These are phyloP conservation scores for Scylla paramamosain DNA, from an alignment of 1,140 invertebrate genomes.

Conservation along the genomic window DNA sequence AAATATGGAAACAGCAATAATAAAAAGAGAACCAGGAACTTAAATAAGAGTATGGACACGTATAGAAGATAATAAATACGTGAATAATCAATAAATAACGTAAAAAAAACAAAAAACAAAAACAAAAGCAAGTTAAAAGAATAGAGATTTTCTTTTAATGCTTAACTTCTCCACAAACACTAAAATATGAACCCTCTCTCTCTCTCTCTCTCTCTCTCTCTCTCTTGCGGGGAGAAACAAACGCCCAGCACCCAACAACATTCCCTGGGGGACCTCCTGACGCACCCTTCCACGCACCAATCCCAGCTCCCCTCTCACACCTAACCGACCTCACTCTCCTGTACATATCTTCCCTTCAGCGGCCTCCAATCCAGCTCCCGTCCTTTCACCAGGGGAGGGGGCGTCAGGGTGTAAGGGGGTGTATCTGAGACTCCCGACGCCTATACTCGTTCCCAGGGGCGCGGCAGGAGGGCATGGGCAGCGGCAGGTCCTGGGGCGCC, in stretches of 20 bases:
- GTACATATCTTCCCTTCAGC: not conserved
- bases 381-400: not conserved
- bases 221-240: not conserved
- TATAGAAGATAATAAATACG: no score
- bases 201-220: conserved; percentile 47
- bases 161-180: no score
- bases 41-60: no score
- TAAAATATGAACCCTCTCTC: no score
- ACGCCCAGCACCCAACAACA: not conserved
- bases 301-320: not conserved
- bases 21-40: no score
- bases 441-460: not conserved
- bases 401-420: not conserved
- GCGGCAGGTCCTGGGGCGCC: not conserved
- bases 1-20: no score
- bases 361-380: not conserved
- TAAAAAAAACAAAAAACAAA: no score
- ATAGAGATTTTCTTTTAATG: no score
- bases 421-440: not conserved
- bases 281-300: not conserved
- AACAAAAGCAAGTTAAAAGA: no score
- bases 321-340: not conserved
- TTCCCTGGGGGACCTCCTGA: not conserved
- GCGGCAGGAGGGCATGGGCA: not conserved
- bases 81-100: no score